Conservation (phyloP, 2,888 invertebrate species). For the Luffia ferchaultella region DNA sequence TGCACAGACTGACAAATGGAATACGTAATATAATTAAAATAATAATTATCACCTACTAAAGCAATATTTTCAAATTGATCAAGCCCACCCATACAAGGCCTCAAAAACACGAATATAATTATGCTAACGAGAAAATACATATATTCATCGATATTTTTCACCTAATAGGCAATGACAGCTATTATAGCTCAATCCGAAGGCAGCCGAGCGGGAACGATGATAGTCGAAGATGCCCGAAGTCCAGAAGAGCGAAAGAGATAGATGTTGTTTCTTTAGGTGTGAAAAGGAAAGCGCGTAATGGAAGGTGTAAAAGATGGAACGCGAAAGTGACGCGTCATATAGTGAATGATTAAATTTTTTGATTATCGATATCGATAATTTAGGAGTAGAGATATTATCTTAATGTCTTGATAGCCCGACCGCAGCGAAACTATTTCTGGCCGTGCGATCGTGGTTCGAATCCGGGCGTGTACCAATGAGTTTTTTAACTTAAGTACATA, state of each 20-base stretch:
- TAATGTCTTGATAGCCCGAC: too few species aligned
- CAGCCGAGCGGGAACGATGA: constrained; percentile 7
- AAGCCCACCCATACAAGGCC: neutral
- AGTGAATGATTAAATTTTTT: constrained; percentile 29
- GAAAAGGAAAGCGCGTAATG: constrained; percentile 39
- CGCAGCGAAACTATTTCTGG: too few species aligned
- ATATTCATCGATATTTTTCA: constrained; percentile 19
- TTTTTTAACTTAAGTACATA: too few species aligned
- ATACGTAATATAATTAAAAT: too few species aligned
- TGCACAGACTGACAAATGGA: too few species aligned
- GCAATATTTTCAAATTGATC: neutral
- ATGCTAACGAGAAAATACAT: neutral
- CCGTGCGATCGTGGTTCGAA: too few species aligned
- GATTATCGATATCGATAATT: constrained; percentile 20
- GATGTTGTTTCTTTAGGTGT: neutral
- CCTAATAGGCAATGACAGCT: constrained; percentile 26
- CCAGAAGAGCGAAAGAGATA: constrained; percentile 16
- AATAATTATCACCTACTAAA: neutral
- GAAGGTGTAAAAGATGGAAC: constrained; percentile 62
- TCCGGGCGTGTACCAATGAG: too few species aligned
- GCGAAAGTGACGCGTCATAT: constrained; percentile 54
- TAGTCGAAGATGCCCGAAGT: constrained; percentile 17
- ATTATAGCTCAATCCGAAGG: constrained; percentile 18
- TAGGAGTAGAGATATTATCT: too few species aligned
- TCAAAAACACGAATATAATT: neutral